Base-by-base conservation (phyloP, 2,797 vertebrate genomes). In the Parotocinclus haroldoi region DNA sequence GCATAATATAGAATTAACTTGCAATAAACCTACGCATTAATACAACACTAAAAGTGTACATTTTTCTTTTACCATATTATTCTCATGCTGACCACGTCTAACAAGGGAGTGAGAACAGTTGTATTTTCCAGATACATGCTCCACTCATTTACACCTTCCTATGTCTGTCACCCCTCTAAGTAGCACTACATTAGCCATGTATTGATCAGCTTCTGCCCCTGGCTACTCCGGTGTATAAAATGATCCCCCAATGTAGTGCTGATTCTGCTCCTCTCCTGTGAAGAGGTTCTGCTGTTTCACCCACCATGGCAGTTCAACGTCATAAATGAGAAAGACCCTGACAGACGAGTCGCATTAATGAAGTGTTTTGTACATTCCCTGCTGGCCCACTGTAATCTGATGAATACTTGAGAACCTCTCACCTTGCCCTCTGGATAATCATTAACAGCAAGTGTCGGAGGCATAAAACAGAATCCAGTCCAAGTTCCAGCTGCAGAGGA, bases 351-450 rank as follows among this genome's bases (percentile, higher is more conserved):
- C 46, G 69, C 54, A 52, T 69, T 83, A 83, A 80, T 82, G 82
- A 82, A 81, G 78, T 82, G 78, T 77, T 63, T 74, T 76, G 75
- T 82, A 80, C 75, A 69, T 61, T 73, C 60, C 62, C 68, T 61
- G 49, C 64, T 65, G 76, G 60, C 65, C 62, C n/a, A 6, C 58
- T 69, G 80, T 76, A 78, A 80, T 69, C 58, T 64, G 78, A 79
- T 76, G 45, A 80, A 78, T 68, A 78, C 77, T 75, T 60, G 53
- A 69, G 69, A 70, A 69, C 48, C 68, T 71, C 76, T 77, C 74
- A 63, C 63, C 65, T 67, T 69, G 56, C 68, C 74, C 70, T 66
- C 69, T 56, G 64, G 58, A 44, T 71, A 71, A 76, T 79, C 72
- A 72, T 80, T 76, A 80, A 72, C 70, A 68, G 58, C 74, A 63